A percentile compares a stretch with the other conserved stretches of the same genome.
These are phyloP conservation scores for Aeoliscus strigatus DNA, from an alignment of 2,797 vertebrate genomes.

Conservation along the genomic window DNA sequence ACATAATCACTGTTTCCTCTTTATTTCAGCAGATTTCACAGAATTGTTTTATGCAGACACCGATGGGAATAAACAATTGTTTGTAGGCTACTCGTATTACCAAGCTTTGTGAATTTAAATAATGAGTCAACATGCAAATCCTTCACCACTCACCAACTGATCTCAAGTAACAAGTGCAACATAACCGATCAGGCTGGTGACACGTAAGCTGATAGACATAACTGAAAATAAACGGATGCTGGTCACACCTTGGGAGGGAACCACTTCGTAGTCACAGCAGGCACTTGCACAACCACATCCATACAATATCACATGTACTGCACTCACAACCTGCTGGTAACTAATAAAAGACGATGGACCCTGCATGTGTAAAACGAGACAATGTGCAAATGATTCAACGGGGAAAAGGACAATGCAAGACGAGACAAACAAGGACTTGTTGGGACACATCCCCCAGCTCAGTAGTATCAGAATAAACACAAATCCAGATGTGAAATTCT, in stretches of 20 bases:
- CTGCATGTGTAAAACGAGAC: conserved; percentile 27
- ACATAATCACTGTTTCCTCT: conserved; percentile 35
- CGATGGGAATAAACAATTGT: conserved; percentile 12
- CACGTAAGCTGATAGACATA: conserved; percentile 23
- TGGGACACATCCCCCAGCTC: conserved; percentile 2
- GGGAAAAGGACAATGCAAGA: conserved; percentile 8
- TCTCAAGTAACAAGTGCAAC: conserved; percentile 32
- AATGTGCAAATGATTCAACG: conserved; percentile 28
- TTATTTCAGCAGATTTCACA: conserved; percentile 7
- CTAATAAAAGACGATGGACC: conserved; percentile 58
- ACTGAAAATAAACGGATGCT: conserved; percentile 35
- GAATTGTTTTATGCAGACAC: conserved; percentile 6
- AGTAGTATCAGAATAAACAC: conserved; percentile 8
- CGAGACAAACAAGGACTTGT: conserved; percentile 9
- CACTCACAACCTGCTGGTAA: conserved; percentile 43
- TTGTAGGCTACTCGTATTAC: conserved; percentile 13
- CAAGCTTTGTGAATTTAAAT: conserved; percentile 20
- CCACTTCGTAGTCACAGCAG: conserved; percentile 51
- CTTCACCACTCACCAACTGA: conserved; percentile 22
- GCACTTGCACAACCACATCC: conserved; percentile 67
- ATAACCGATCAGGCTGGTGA: conserved; percentile 28
- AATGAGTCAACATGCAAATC: conserved; percentile 39
- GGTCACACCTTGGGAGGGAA: conserved; percentile 29
- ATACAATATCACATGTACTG: conserved; percentile 41
- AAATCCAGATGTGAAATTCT: conserved; percentile 14